Base-by-base conservation (phyloP, 2,113 vertebrate genomes). In the Cynoglossus semilaevis region DNA sequence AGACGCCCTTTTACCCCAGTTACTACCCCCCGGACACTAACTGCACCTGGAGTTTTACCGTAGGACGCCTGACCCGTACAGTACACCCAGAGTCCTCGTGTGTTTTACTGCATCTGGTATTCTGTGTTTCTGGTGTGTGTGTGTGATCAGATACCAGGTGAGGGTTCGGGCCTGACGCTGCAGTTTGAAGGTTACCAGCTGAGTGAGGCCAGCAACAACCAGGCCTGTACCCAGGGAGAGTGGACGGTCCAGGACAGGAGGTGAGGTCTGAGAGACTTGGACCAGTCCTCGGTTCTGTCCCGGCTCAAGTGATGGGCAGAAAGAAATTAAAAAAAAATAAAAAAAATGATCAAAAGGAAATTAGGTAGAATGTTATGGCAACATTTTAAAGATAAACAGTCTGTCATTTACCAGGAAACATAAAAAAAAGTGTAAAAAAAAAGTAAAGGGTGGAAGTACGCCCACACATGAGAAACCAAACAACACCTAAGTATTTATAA, bases 231-330 rank as follows among this genome's bases (percentile, higher is more conserved):
- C 2, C 95, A 97, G 81, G 95, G 96, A 51, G 92, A 93, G 85
- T 97, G 95, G 96, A 80, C 83, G 29, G 88, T 98, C 61, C 94
- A 96, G 84, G 93, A 93, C 74, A 90, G 92, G 80, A 95, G 93
- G 96, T 96, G 66, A 9, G 35, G 37, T 11, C 12, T 40, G 9
- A 7, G 5, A 11, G 22, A n/a, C n/a, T n/a, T n/a, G n/a, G n/a
- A n/a, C n/a, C n/a, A n/a, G n/a, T n/a, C n/a, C n/a, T n/a, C n/a
- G n/a, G n/a, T n/a, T n/a, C n/a, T n/a, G n/a, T n/a, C n/a, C n/a
- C n/a, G n/a, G n/a, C n/a, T n/a, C n/a, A n/a, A n/a, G n/a, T n/a
- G n/a, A n/a, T n/a, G n/a, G n/a, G n/a, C n/a, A n/a, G n/a, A n/a
- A n/a, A n/a, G 9, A 36, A 36, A 9, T 36, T 36, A 36, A 36